Base-by-base conservation (phyloP, 2,113 vertebrate genomes). In the Laticauda laticaudata region DNA sequence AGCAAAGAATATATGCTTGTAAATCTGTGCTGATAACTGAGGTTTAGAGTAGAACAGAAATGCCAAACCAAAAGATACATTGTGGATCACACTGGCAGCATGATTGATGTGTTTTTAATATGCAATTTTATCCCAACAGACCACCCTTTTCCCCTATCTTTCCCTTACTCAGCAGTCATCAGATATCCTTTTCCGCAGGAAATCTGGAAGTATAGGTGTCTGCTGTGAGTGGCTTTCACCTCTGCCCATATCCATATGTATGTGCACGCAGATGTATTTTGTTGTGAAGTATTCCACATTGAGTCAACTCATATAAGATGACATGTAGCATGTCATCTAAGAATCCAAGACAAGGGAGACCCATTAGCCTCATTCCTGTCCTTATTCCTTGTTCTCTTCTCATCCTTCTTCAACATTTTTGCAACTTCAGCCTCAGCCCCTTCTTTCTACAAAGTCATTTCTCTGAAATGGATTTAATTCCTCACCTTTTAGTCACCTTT, bases 91-190 rank as follows among this genome's bases (percentile, higher is more conserved):
- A 94, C 97, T 97, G 98, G 94, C 96, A 97, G 97, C 96, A 95
- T 86, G 95, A 92, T 88, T 97, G 96, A 97, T 96, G 93, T 94
- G 96, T 95, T 98, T 97, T 97, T 97, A 97, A 97, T 97, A 97
- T 95, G 97, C 95, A 96, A 87, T 96, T 97, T 97, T 96, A 97
- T 97, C 96, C 96, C 93, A 85, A 94, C 95, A 96, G 96, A 95
- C 97, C 96, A 92, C 92, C 97, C 94, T 92, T 92, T 51, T 15
- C 92, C 94, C 90, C 93, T 91, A 88, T 96, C 90, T 95, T 96
- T 96, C 96, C 95, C 94, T 96, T 97, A 95, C 95, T 97, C 96
- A 97, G 97, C 95, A 95, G 95, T 94, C 64, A 91, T 94, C 92
- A 95, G 95, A 96, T 93, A 96, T 93, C 86, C 92, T 64, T 94